Conservation (phyloP, 53 echinoderm and acorn worm genomes). For the Zoroaster sp. region DNA sequence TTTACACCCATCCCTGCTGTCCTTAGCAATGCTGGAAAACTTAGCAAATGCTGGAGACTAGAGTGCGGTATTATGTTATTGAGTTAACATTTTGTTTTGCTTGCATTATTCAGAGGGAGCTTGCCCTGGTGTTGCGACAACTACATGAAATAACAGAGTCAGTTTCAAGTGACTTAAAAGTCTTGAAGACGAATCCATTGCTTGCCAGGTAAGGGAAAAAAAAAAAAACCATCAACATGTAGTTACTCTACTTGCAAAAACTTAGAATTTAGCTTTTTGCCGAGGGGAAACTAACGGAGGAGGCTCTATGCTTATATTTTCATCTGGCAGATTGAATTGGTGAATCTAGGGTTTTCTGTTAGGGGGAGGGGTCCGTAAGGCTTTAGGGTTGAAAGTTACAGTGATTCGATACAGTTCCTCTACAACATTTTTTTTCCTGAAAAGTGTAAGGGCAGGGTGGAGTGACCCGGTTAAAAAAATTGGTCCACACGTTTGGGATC, state of each 20-base stretch:
- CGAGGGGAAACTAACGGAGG: too few species aligned
- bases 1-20: too few species aligned
- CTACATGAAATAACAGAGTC: conserved; percentile 53
- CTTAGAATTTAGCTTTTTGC: too few species aligned
- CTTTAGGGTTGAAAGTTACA: not conserved
- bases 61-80: not conserved
- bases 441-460: too few species aligned
- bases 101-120: conserved; percentile 31
- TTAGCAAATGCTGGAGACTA: not conserved
- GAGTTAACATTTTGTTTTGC: not conserved
- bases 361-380: not conserved
- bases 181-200: conserved; percentile 53
- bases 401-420: not conserved
- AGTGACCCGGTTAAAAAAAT: too few species aligned
- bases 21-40: too few species aligned
- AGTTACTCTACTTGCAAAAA: too few species aligned
- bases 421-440: too few species aligned
- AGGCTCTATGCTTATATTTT: too few species aligned
- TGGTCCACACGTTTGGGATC: too few species aligned
- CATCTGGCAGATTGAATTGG: not conserved
- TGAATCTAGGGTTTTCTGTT: not conserved
- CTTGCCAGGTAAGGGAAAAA: conserved; percentile 56
- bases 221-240: too few species aligned
- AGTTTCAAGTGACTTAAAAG: conserved; percentile 50
- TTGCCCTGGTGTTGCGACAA: conserved; percentile 22